Evolutionary conservation across 2,113 vertebrate species (phyloP).

Genomic region (Mus spicilegus): DNA sequence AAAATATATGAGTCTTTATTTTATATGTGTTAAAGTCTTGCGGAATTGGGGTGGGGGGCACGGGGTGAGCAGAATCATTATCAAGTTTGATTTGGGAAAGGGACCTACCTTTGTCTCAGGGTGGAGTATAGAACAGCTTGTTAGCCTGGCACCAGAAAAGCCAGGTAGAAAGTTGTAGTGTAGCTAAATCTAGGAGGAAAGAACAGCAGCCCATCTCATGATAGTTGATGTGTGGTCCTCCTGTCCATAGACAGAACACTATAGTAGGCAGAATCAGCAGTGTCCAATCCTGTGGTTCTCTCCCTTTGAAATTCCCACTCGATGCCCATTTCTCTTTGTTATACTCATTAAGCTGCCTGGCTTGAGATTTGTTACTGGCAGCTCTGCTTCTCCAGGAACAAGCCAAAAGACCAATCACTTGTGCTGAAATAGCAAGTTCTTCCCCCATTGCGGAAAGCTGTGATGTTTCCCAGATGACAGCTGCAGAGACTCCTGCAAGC

Average conservation of each 20-base stretch:
- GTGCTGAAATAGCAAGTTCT: slow-evolving; percentile 60
- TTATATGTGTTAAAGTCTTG: neutral
- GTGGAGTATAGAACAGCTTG: neutral
- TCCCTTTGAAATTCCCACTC: neutral
- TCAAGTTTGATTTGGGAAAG: neutral
- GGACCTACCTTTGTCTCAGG: neutral
- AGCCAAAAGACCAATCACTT: slow-evolving; percentile 49
- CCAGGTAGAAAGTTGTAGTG: neutral
- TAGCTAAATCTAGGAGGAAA: neutral
- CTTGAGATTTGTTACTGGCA: slow-evolving; percentile 46
- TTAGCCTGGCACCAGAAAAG: neutral
- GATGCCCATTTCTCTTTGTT: neutral
- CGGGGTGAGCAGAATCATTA: neutral
- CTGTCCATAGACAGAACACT: neutral
- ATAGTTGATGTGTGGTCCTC: neutral
- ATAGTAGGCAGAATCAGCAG: neutral
- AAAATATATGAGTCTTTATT: slow-evolving; percentile 16
- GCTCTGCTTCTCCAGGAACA: slow-evolving; percentile 56
- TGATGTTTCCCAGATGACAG: slow-evolving; percentile 78
- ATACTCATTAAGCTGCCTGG: slow-evolving; percentile 35
- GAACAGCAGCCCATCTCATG: neutral
- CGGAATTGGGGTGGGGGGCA: neutral
- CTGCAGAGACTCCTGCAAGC: slow-evolving; percentile 63
- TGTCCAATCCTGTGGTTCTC: neutral
- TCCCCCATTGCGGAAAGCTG: slow-evolving; percentile 60